Percentiles rank a stretch among this genome's conserved stretches.
These are phyloP conservation scores for Nettapus auritus DNA, from an alignment of 2,113 vertebrate genomes.

Conservation along the genomic window DNA sequence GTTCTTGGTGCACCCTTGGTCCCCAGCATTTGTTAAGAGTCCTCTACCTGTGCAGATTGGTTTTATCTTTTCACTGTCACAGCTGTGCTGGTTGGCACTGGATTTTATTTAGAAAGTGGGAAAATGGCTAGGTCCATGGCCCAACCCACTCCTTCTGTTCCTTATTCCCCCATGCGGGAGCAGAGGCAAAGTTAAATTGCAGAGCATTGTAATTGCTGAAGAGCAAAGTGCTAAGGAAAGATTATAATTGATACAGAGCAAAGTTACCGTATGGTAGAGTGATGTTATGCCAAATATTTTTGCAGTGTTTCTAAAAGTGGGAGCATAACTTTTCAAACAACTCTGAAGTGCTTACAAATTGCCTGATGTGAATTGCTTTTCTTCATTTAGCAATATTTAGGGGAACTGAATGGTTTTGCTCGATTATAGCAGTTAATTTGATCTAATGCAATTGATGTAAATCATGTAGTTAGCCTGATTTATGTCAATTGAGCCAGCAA, in stretches of 20 bases:
- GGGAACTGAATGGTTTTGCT: slow-evolving; percentile 49
- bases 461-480: slow-evolving; percentile 55
- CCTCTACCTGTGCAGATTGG: slow-evolving; percentile 2
- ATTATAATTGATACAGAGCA: slow-evolving; percentile 26
- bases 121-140: neutral
- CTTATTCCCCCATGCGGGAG: neutral
- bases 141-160: neutral
- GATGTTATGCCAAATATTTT: slow-evolving; percentile 45
- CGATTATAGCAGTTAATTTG: slow-evolving; percentile 40
- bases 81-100: neutral
- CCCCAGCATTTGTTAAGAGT: neutral
- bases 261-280: slow-evolving; percentile 28
- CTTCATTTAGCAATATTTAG: slow-evolving; percentile 35
- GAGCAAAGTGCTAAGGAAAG: slow-evolving; percentile 47
- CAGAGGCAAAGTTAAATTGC: slow-evolving; percentile 13
- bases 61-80: neutral
- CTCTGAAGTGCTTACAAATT: slow-evolving; percentile 38
- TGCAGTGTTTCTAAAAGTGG: slow-evolving; percentile 28
- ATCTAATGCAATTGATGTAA: slow-evolving; percentile 48
- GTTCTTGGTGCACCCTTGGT: neutral
- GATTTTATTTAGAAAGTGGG: neutral
- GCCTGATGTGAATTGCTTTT: slow-evolving; percentile 46
- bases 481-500: slow-evolving; percentile 34
- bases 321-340: slow-evolving; percentile 49
- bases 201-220: slow-evolving; percentile 10